These are phyloP conservation scores for Dromas ardeola DNA, from an alignment of 2,113 vertebrate species.

Conservation along the genomic window DNA sequence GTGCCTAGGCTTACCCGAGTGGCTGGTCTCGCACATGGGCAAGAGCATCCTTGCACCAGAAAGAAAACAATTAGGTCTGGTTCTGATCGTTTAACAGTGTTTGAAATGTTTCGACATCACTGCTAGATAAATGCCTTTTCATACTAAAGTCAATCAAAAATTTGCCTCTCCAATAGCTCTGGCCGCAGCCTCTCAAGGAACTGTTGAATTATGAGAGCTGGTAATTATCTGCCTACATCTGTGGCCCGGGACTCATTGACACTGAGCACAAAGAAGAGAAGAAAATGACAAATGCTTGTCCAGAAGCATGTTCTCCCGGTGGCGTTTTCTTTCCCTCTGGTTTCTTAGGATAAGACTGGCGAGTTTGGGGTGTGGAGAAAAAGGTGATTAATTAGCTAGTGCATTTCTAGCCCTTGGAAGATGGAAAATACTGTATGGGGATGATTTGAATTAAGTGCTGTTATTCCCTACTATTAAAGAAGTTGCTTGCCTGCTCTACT, in stretches of 20 bases:
- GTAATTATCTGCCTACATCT: neutral
- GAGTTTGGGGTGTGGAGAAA: neutral
- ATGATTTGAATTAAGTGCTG: neutral
- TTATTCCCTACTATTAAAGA: neutral
- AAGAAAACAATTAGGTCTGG: neutral
- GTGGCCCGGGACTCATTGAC: neutral
- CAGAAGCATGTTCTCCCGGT: fast-evolving
- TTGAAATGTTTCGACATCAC: neutral
- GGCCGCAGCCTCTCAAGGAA: neutral
- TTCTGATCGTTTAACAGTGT: neutral
- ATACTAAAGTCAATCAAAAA: neutral
- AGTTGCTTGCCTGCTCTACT: neutral
- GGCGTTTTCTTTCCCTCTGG: neutral
- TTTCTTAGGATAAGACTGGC: neutral
- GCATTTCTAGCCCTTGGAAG: neutral
- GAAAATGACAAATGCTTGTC: neutral
- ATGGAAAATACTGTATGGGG: neutral
- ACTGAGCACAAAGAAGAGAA: neutral
- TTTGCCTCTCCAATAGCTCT: neutral
- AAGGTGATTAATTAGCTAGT: neutral
- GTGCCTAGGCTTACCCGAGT: neutral
- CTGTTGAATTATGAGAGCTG: neutral
- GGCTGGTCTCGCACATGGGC: fast-evolving
- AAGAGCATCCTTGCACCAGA: neutral
- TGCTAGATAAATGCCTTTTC: neutral